Base-by-base conservation (phyloP, 2,888 invertebrate genomes). In the Sinodicranocentrus sp. region DNA sequence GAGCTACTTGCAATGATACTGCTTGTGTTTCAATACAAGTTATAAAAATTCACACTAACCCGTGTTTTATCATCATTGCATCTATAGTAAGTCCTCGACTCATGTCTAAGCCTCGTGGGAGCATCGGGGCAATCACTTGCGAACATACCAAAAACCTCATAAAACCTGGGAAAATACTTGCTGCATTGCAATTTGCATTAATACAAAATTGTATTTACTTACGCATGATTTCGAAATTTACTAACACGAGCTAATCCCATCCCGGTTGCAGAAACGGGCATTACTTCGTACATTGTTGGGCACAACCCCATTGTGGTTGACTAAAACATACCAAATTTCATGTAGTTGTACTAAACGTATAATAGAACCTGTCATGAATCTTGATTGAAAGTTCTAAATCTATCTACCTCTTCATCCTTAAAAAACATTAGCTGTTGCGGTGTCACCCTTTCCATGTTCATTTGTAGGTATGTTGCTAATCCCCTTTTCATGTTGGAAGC, bases 401-500 rank as follows among this genome's bases (percentile, higher is more conserved):
- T 33, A 43, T 61, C 26, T 61, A 88, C 87, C 84, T 88, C 88
- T 25, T 70, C 39, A 43, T 80, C 75, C 44, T 76, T 85, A 48
- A 85, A 84, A 48, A 86, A 85, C 48, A 75, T 73, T 6, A 87
- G 59, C 57, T 86, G 67, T 23, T 84, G 80, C 48, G 85, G 79
- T 5, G 79, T 63, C 43, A 84, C 76, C 1, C 63, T 28, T n/a
- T 71, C 57, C 72, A 87, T 59, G 61, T 89, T 87, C 80, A 87
- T 71, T 80, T 89, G 89, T 1, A 88, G 80, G 67, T 85, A 87
- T 1, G 85, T 87, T 13, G 87, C 88, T 17, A 89, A 43, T 10
- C 89, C 89, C 23, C 89, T 44, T 68, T 89, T 89, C 72, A 89
- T 68, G 68, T 89, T 89, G 0, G 88, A 87, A 1, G 88, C 89